Evolutionary conservation across 2,113 vertebrate genomes (phyloP).

Genomic region (Pogonocichla stellata): DNA sequence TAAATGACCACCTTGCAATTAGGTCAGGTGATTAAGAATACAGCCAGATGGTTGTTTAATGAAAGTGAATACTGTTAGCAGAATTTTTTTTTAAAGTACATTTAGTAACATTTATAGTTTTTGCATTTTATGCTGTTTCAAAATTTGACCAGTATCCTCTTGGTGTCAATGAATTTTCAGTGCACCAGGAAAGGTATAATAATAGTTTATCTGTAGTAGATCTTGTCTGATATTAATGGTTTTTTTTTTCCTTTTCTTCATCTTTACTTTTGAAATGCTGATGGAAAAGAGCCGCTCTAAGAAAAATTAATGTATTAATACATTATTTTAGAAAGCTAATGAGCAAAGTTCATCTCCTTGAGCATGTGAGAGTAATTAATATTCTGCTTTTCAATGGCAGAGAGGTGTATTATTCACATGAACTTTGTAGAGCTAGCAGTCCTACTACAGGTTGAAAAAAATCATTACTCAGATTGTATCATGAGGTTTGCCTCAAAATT

Average conservation of each 20-base stretch:
- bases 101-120: background rate
- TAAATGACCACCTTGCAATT: constrained; percentile 26
- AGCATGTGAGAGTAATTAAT: background rate
- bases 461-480: background rate
- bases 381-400: background rate
- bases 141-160: background rate
- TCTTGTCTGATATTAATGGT: background rate
- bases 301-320: background rate
- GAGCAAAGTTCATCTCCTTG: background rate
- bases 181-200: background rate
- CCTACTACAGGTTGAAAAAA: background rate
- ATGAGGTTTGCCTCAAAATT: background rate
- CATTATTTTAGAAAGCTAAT: background rate
- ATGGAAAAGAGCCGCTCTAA: background rate
- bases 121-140: background rate
- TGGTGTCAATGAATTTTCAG: background rate
- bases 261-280: background rate
- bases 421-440: background rate
- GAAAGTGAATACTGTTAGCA: background rate
- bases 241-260: background rate
- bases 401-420: background rate
- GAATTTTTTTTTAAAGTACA: background rate
- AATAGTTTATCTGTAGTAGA: background rate
- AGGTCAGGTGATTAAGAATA: background rate
- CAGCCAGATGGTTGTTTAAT: constrained; percentile 19